Conservation (phyloP, 2,888 invertebrate genomes). For the Uloborus plumipes region DNA sequence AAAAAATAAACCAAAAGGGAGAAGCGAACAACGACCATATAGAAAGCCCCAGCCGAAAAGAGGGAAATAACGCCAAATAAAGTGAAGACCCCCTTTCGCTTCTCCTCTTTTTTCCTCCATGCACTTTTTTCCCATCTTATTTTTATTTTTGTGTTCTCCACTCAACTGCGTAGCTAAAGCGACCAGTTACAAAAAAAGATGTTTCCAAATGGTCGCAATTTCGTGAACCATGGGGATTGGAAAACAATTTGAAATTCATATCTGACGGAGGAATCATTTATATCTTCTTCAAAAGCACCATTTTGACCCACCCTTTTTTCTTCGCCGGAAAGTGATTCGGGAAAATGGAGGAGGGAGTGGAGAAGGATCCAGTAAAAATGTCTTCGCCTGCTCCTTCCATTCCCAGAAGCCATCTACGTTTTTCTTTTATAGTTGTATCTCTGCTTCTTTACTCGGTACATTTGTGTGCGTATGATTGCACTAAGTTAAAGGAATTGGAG, state of each 20-base stretch:
- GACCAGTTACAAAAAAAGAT: slow-evolving; percentile 65
- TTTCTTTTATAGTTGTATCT: slow-evolving; percentile 19
- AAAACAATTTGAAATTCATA: slow-evolving; percentile 66
- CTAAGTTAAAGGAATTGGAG: slow-evolving; percentile 23
- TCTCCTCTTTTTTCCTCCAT: slow-evolving; percentile 18
- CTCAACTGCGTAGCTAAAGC: slow-evolving; percentile 54
- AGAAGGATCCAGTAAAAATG: slow-evolving; percentile 44
- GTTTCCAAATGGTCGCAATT: slow-evolving; percentile 65
- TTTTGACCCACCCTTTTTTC: slow-evolving; percentile 11
- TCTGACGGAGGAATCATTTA: slow-evolving; percentile 64
- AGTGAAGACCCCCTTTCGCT: slow-evolving; percentile 41
- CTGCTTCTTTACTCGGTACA: slow-evolving; percentile 18
- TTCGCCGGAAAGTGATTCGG: slow-evolving; percentile 46
- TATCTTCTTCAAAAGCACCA: slow-evolving; percentile 41
- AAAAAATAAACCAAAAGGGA: slow-evolving; percentile 22
- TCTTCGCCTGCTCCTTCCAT: slow-evolving; percentile 24
- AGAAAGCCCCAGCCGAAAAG: slow-evolving; percentile 28
- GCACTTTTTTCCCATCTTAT: slow-evolving; percentile 31
- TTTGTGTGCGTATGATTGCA: slow-evolving; percentile 27
- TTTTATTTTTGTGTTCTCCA: slow-evolving; percentile 35
- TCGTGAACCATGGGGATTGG: slow-evolving; percentile 65
- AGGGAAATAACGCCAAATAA: slow-evolving; percentile 40
- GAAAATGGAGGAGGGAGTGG: slow-evolving; percentile 27
- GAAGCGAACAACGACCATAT: slow-evolving; percentile 51
- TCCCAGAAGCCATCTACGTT: slow-evolving; percentile 11